Evolutionary conservation across 1,140 invertebrate species (phyloP), one percentile per base, ranked within the genome.

Genomic region (Coptotermes formosanus): DNA sequence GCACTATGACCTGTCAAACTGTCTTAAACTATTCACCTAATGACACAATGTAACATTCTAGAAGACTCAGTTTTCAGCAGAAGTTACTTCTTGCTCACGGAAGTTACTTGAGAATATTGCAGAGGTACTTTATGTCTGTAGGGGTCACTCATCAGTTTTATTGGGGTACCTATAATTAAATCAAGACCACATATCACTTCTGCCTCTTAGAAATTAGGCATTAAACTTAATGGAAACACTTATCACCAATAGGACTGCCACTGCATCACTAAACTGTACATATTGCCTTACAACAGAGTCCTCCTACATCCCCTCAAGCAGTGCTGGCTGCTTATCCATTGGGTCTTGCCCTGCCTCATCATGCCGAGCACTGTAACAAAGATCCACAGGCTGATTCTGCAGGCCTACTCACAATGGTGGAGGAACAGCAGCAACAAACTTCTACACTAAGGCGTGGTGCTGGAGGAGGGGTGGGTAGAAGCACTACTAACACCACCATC

Each of bases 361-460:
- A 75, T 75, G 64, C 2, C n/a, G 64, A 75, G 64, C 64, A 30
- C n/a, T 30, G 9, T 75, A 83, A 64, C 59, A 59, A 85, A 25
- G 48, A 87, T 44, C 85, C 89, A 81, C 87, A 88, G 82, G 45
- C 83, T 59, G 82, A 87, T 87, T 87, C 89, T 82, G 90, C 86
- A 87, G 88, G 21, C 87, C 86, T 86, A 45, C 85, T 87, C n/a
- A 86, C 85, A 21, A 84, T 85, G 48, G 85, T 86, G 38, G 86
- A 87, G 69, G 84, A 86, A n/a, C 45, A 75, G 64, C 64, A 75
- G 25, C 64, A 75, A 75, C 59, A 38, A 89, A 87, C 69, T 85
- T 86, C 85, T 90, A 92, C 14, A 85, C 89, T 38, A 91, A 92
- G 86, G 88, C 89, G 30, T 92, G 92, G 88, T 93, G 59, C 87